Conservation (phyloP, 2,797 vertebrate genomes). For the Microhierax caerulescens region DNA sequence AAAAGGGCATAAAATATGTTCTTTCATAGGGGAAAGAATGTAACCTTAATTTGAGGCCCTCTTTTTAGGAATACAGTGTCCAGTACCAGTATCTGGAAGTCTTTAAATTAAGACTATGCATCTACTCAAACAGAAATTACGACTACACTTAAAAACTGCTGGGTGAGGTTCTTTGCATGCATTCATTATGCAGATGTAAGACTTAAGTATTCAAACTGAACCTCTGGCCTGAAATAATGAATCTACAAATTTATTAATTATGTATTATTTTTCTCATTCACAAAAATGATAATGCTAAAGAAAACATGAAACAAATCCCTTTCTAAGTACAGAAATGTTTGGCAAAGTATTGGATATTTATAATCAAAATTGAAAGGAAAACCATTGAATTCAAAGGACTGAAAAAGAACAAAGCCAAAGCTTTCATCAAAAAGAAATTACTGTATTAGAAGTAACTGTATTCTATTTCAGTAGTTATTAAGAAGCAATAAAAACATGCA, state of each 20-base stretch:
- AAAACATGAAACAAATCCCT: background rate
- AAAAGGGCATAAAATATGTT: background rate
- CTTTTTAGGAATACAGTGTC: background rate
- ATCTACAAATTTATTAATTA: background rate
- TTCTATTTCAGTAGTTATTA: background rate
- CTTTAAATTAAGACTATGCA: constrained; percentile 13
- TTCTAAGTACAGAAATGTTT: background rate
- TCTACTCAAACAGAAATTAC: background rate
- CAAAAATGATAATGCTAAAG: background rate
- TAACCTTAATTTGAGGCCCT: background rate
- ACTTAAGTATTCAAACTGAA: background rate
- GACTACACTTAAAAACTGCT: background rate
- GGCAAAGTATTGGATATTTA: background rate
- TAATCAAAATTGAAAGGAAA: background rate
- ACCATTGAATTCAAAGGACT: background rate
- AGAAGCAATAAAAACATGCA: background rate
- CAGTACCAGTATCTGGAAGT: constrained; percentile 24
- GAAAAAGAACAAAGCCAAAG: background rate
- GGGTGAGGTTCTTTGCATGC: background rate
- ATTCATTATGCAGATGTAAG: background rate
- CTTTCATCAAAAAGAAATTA: background rate
- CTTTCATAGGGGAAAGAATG: constrained; percentile 25
- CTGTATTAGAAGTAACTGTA: background rate
- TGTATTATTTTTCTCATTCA: background rate
- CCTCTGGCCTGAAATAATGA: background rate